A percentile compares a stretch with the other conserved stretches of the same genome.
Conservation (phyloP, 2,888 invertebrate genomes). For the Himalopsyche japonica region DNA sequence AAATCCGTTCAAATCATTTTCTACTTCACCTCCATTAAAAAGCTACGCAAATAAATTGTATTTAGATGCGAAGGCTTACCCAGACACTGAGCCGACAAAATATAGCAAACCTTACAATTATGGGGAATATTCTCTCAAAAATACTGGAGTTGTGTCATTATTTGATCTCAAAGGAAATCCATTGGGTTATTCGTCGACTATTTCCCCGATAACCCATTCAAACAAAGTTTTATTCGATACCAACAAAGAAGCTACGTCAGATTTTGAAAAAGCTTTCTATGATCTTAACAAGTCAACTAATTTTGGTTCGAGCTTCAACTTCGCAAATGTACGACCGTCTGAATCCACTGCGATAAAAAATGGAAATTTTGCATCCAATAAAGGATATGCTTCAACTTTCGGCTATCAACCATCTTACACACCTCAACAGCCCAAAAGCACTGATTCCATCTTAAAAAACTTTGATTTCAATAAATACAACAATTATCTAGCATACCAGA, state of each 20-base stretch:
- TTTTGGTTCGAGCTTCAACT: background rate
- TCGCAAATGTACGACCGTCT: background rate
- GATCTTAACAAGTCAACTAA: slow-evolving; percentile 7
- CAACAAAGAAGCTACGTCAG: slow-evolving; percentile 1
- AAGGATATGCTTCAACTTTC: slow-evolving; percentile 10
- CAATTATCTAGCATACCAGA: background rate
- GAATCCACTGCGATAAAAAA: background rate
- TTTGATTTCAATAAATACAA: slow-evolving; percentile 6
- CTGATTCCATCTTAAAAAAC: background rate
- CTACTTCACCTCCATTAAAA: background rate
- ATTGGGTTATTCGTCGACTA: background rate
- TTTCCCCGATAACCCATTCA: background rate
- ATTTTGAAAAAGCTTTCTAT: slow-evolving; percentile 21
- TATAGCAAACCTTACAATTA: slow-evolving; percentile 1
- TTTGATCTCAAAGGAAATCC: slow-evolving; percentile 31
- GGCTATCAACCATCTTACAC: background rate
- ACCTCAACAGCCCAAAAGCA: background rate
- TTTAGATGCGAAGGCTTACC: slow-evolving; percentile 19
- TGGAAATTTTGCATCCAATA: background rate
- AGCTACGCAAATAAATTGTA: slow-evolving; percentile 20
- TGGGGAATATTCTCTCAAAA: slow-evolving; percentile 10
- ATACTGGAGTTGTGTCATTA: slow-evolving; percentile 21
- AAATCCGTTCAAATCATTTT: background rate
- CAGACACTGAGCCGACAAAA: slow-evolving; percentile 18
- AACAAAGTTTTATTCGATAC: background rate